phyloP scores from a whole-genome alignment of 53 echinoderm and acorn worm species.

The Stichopus horrens region DNA sequence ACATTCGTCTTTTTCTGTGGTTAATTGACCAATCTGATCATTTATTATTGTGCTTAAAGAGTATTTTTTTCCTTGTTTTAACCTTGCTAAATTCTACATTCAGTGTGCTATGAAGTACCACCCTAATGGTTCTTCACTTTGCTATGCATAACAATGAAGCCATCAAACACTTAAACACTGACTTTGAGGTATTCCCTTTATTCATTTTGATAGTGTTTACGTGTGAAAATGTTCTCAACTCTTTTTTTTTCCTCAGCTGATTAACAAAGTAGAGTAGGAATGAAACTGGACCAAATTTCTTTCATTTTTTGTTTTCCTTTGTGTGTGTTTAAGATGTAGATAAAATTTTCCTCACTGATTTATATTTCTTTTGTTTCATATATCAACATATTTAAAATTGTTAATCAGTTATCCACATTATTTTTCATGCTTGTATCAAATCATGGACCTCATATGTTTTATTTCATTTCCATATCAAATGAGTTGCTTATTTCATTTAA shows the following conservation, averaged over 20 bases:
- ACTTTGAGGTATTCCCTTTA: not conserved
- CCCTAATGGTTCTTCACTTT: constrained; percentile 2
- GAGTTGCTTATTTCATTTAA: not conserved
- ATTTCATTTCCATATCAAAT: not conserved
- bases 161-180: not conserved
- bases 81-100: constrained; percentile 15
- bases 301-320: constrained; percentile 19
- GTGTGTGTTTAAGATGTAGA: not conserved
- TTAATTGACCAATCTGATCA: constrained; percentile 11
- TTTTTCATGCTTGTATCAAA: not conserved
- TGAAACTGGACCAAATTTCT: constrained; percentile 34
- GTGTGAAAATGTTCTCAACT: not conserved
- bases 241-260: constrained; percentile 16
- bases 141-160: constrained; percentile 26
- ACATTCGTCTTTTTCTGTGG: not conserved
- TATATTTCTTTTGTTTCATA: not conserved
- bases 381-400: not conserved
- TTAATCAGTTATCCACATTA: not conserved
- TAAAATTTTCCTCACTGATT: not conserved
- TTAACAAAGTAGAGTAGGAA: constrained; percentile 2
- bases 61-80: not conserved
- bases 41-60: not conserved
- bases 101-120: constrained; percentile 38
- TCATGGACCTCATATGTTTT: not conserved
- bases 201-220: constrained; percentile 2